Percentiles rank a stretch among this genome's conserved stretches.
phyloP scores from a whole-genome alignment of 2,888 invertebrate genomes.

The Polydrusus cervinus region DNA sequence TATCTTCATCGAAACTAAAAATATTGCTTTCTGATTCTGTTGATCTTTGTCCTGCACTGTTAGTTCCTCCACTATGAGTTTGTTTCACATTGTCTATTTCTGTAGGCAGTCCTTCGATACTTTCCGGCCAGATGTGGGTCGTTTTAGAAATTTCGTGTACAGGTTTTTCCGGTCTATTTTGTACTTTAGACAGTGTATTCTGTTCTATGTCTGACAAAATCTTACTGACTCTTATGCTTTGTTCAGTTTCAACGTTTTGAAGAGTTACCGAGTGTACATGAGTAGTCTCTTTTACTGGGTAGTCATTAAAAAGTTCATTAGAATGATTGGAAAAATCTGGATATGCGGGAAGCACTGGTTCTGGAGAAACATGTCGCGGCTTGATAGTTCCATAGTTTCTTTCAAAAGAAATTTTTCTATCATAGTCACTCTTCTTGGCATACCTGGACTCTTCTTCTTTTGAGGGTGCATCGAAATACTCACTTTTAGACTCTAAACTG shows the following conservation, averaged over 20 bases:
- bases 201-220: conserved; percentile 73
- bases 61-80: conserved; percentile 64
- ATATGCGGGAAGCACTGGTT: conserved; percentile 55
- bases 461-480: conserved; percentile 75
- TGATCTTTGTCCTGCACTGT: conserved; percentile 73
- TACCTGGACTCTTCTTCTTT: conserved; percentile 63
- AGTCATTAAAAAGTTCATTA: conserved; percentile 28
- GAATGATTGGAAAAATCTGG: conserved; percentile 54
- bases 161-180: conserved; percentile 55
- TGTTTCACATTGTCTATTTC: conserved; percentile 70
- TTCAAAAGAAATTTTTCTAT: conserved; percentile 70
- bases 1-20: conserved; percentile 85
- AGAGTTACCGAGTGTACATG: conserved; percentile 78
- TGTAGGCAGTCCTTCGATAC: conserved; percentile 73
- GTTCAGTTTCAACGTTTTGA: conserved; percentile 82
- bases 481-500: conserved; percentile 78
- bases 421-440: conserved; percentile 64
- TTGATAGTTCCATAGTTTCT: conserved; percentile 70
- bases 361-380: conserved; percentile 53
- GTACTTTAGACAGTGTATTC: conserved; percentile 70
- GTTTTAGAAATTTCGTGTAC: conserved; percentile 58
- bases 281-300: conserved; percentile 72
- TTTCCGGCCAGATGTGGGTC: conserved; percentile 76
- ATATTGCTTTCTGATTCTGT: conserved; percentile 82
- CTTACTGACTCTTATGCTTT: conserved; percentile 74